Conservation (phyloP, 1,140 invertebrate species). For the Chelonus insularis region DNA sequence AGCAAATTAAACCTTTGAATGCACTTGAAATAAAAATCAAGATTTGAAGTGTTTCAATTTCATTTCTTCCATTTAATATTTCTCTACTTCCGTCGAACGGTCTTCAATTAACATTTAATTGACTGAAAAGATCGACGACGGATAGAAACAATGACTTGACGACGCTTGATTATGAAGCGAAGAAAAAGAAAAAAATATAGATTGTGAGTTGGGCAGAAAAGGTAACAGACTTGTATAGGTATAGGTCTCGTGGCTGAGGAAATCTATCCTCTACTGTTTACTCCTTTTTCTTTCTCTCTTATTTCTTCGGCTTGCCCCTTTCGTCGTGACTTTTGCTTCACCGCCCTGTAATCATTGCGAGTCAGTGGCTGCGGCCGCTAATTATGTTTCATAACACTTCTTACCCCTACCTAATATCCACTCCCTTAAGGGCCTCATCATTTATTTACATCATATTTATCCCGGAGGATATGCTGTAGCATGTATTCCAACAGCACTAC, state of each 20-base stretch:
- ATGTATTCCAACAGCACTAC: background rate
- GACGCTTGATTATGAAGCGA: no score
- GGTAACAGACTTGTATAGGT: background rate
- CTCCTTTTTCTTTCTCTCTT: constrained; percentile 1
- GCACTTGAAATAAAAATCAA: no score
- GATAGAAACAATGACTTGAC: no score
- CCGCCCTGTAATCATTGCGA: constrained; percentile 61
- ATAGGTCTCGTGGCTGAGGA: constrained; percentile 10
- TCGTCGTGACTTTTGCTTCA: constrained; percentile 49
- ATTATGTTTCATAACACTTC: constrained; percentile 62
- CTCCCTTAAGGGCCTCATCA: constrained; percentile 58
- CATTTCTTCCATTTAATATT: no score
- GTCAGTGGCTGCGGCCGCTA: constrained; percentile 59
- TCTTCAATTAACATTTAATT: no score
- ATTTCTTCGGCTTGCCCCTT: constrained; percentile 33
- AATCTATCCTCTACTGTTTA: constrained; percentile 9
- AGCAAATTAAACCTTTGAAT: no score
- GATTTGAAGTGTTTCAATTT: no score
- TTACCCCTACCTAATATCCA: constrained; percentile 56
- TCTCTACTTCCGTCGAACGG: no score
- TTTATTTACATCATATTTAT: constrained; percentile 60
- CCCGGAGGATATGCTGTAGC: constrained; percentile 40
- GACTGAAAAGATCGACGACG: no score
- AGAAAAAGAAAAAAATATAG: background rate
- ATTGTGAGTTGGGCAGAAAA: background rate